phyloP scores from a whole-genome alignment of 2,888 invertebrate species.

The Beris morrisii region DNA sequence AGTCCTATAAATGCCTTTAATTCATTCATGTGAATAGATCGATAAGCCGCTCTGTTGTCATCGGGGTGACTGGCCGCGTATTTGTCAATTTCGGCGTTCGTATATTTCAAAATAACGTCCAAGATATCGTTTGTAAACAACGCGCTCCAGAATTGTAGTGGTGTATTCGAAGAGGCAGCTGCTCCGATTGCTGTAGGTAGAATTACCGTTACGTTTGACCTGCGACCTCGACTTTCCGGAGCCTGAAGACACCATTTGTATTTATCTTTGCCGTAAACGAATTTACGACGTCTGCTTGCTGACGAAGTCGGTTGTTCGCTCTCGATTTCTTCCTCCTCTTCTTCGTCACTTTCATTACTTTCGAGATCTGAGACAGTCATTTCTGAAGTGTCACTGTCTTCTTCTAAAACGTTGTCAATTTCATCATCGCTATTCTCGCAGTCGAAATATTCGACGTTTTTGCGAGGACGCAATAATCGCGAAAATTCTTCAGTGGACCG shows the following conservation, averaged over 20 bases:
- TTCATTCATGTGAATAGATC: background rate
- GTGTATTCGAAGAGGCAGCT: background rate
- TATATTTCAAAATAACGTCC: conserved; percentile 1
- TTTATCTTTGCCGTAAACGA: conserved; percentile 8
- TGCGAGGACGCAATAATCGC: no score
- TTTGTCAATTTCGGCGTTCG: background rate
- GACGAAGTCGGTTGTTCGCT: background rate
- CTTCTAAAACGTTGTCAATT: background rate
- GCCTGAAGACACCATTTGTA: conserved; percentile 2
- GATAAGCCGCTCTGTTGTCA: background rate
- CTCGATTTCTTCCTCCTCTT: background rate
- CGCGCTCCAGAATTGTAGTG: background rate
- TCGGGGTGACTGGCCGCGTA: background rate
- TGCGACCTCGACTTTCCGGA: background rate
- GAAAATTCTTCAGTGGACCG: no score
- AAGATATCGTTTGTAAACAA: conserved; percentile 5
- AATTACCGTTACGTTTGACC: background rate
- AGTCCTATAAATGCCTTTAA: conserved; percentile 1
- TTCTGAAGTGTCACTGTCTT: background rate
- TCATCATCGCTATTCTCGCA: background rate
- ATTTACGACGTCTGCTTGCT: background rate
- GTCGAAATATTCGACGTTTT: background rate
- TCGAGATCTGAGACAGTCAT: background rate
- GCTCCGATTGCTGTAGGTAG: background rate
- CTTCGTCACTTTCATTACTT: background rate